Conservation (phyloP, 2,888 invertebrate species). For the Lumbricus terrestris region DNA sequence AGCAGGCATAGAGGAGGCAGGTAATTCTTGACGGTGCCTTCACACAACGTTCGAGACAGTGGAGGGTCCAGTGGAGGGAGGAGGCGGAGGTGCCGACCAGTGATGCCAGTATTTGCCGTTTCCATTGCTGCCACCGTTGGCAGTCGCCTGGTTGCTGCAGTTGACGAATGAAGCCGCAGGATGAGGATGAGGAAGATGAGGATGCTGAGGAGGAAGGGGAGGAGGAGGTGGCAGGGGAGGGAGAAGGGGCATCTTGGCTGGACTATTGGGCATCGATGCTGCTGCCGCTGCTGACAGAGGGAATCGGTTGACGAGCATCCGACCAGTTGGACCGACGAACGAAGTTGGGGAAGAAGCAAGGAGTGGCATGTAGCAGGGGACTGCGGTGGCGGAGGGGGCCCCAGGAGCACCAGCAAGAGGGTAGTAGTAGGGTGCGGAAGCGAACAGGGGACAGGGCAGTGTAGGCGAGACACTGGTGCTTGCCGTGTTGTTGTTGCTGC, state of each 20-base stretch:
- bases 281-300: too few species aligned
- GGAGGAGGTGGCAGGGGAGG: not conserved
- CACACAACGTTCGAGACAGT: not conserved
- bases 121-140: not conserved
- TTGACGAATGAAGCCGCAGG: not conserved
- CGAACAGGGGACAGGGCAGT: not conserved
- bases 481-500: not conserved
- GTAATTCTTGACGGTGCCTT: not conserved
- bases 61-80: not conserved
- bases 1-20: too few species aligned
- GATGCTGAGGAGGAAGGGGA: not conserved
- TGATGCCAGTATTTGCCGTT: not conserved
- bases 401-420: not conserved
- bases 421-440: not conserved
- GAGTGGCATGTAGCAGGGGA: not conserved
- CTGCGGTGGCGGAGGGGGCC: not conserved
- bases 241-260: not conserved
- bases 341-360: not conserved
- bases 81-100: too few species aligned
- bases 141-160: not conserved
- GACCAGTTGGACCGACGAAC: not conserved
- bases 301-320: not conserved
- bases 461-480: constrained; percentile 6
- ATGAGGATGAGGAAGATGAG: not conserved
- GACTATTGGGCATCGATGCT: not conserved